phyloP scores from a whole-genome alignment of 2,888 invertebrate species.

The Aromia moschata region DNA sequence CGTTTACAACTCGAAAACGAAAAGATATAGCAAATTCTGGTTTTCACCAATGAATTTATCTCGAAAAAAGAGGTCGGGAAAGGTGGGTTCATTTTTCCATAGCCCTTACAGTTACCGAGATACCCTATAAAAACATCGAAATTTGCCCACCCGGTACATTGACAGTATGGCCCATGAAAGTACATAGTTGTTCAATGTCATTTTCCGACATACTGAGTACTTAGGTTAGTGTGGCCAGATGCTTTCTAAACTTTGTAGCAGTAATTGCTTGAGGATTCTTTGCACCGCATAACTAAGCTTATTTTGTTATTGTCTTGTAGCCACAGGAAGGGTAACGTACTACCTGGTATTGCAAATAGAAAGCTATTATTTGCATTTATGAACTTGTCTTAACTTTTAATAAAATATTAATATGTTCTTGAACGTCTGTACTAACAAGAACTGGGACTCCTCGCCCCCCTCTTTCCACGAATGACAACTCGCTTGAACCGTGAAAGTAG shows the following conservation, averaged over 20 bases:
- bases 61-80: no score
- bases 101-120: no score
- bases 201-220: background rate
- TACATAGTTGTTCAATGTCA: background rate
- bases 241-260: conserved; percentile 34
- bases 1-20: no score
- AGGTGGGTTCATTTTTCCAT: no score
- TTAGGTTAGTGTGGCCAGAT: conserved; percentile 23
- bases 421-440: conserved; percentile 38
- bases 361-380: background rate
- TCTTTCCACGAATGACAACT: conserved; percentile 27
- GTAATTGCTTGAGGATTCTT: conserved; percentile 35
- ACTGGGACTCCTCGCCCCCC: conserved; percentile 40
- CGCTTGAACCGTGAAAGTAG: no score
- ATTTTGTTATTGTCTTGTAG: conserved; percentile 38
- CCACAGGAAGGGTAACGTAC: conserved; percentile 22
- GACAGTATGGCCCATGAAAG: background rate
- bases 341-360: background rate
- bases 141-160: no score
- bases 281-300: conserved; percentile 33
- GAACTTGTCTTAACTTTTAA: background rate
- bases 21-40: no score
- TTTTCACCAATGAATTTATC: no score
- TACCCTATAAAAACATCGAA: no score
- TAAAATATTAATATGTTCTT: conserved; percentile 36